These are phyloP conservation scores for Phaonia tiefii DNA, from an alignment of 2,888 invertebrate genomes.

Conservation along the genomic window DNA sequence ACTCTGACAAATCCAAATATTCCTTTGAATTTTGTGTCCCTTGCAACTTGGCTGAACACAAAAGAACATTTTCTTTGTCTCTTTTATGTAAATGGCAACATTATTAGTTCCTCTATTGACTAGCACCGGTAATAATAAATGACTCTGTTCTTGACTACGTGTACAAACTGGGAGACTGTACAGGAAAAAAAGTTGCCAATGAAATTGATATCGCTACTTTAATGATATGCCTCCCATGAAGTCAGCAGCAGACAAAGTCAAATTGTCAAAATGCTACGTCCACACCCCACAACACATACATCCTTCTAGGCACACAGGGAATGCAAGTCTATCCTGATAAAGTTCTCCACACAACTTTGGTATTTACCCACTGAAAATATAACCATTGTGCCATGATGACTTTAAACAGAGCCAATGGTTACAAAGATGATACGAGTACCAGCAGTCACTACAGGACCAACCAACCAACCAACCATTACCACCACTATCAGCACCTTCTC, in stretches of 20 bases:
- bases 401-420: slow-evolving; percentile 38
- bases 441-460: not conserved
- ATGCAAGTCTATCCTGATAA: not conserved
- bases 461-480: no score
- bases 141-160: not conserved
- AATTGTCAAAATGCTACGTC: slow-evolving; percentile 17
- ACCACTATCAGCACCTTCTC: no score
- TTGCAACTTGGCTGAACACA: no score
- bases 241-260: slow-evolving; percentile 34
- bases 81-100: not conserved
- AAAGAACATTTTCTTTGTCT: not conserved
- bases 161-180: slow-evolving; percentile 19
- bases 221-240: slow-evolving; percentile 60
- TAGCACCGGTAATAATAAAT: slow-evolving; percentile 33
- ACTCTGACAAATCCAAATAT: no score
- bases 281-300: slow-evolving; percentile 17
- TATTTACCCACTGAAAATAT: slow-evolving; percentile 8
- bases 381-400: slow-evolving; percentile 35
- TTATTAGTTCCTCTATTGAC: slow-evolving; percentile 25
- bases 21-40: no score
- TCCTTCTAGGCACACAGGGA: not conserved
- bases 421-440: slow-evolving; percentile 7
- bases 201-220: slow-evolving; percentile 38
- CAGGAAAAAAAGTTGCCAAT: not conserved
- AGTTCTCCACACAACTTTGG: not conserved